Conservation (phyloP, 1,140 invertebrate species). For the Neodiprion lecontei region DNA sequence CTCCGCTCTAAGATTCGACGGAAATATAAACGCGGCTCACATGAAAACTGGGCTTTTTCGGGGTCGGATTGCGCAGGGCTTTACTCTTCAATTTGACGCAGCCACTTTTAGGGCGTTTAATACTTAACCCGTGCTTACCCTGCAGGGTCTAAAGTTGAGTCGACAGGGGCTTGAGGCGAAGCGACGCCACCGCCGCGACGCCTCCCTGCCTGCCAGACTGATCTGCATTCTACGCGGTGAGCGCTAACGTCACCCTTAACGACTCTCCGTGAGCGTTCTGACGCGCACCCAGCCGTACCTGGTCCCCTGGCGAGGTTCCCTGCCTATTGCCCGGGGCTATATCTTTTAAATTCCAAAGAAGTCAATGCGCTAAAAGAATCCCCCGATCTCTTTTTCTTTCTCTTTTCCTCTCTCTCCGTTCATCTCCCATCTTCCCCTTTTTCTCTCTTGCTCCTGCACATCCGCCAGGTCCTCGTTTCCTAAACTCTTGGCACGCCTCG, state of each 20-base stretch:
- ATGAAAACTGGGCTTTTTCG: no score
- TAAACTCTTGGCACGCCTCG: slow-evolving; percentile 27
- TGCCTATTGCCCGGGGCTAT: neutral
- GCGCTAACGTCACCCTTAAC: slow-evolving; percentile 54
- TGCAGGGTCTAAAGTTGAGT: slow-evolving; percentile 1
- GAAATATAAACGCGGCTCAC: no score
- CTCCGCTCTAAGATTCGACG: no score
- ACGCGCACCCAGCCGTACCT: slow-evolving; percentile 34
- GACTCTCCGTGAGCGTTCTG: slow-evolving; percentile 38
- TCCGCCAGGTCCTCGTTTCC: neutral
- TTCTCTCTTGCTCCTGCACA: neutral
- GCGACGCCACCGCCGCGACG: slow-evolving; percentile 6
- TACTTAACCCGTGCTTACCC: slow-evolving; percentile 42
- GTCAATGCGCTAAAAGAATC: slow-evolving; percentile 10
- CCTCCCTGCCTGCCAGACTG: slow-evolving; percentile 27
- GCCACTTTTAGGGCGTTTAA: slow-evolving; percentile 52
- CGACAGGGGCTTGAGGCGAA: slow-evolving; percentile 19
- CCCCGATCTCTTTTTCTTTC: slow-evolving; percentile 23
- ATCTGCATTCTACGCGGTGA: slow-evolving; percentile 49
- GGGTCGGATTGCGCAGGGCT: neutral
- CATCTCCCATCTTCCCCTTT: slow-evolving; percentile 3
- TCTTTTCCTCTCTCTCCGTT: slow-evolving; percentile 32
- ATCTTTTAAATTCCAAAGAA: neutral
- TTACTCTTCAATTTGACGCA: slow-evolving; percentile 46
- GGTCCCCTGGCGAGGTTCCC: neutral